These are phyloP conservation scores for Apteryx owenii DNA, from an alignment of 2,113 vertebrate genomes.

Conservation along the genomic window DNA sequence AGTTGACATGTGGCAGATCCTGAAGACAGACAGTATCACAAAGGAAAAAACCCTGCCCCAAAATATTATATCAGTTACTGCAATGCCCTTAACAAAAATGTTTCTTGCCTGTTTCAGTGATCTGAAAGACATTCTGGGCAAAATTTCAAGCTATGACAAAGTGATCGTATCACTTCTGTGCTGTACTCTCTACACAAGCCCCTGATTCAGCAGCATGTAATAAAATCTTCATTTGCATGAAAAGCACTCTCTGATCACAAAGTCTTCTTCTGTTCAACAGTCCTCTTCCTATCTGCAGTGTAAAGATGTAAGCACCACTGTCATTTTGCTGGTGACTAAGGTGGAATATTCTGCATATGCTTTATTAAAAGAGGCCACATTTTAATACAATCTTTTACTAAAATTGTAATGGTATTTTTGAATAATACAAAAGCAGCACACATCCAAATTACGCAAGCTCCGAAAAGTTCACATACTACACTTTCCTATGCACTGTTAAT, in stretches of 20 bases:
- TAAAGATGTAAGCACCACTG: background rate
- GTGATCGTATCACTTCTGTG: conserved; percentile 58
- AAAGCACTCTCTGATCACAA: conserved; percentile 61
- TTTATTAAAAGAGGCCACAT: background rate
- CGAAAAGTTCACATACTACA: background rate
- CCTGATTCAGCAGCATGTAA: conserved; percentile 64
- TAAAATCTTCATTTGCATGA: conserved; percentile 69
- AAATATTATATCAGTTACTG: background rate
- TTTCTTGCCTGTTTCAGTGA: conserved; percentile 2
- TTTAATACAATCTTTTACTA: background rate
- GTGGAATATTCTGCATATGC: conserved; percentile 20
- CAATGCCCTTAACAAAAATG: background rate
- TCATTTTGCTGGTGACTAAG: conserved; percentile 17
- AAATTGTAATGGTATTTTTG: background rate
- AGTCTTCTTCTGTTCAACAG: conserved; percentile 48
- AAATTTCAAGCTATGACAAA: conserved; percentile 58
- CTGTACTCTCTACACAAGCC: conserved; percentile 62
- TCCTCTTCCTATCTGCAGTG: background rate
- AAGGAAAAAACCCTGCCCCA: background rate
- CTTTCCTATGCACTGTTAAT: background rate
- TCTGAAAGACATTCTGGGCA: conserved; percentile 62
- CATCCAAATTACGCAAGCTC: background rate
- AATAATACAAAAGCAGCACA: background rate
- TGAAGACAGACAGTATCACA: accelerated
- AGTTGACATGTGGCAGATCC: background rate